Evolutionary conservation across 2,888 invertebrate species (phyloP).

Genomic region (Alviniconcha strummeri): DNA sequence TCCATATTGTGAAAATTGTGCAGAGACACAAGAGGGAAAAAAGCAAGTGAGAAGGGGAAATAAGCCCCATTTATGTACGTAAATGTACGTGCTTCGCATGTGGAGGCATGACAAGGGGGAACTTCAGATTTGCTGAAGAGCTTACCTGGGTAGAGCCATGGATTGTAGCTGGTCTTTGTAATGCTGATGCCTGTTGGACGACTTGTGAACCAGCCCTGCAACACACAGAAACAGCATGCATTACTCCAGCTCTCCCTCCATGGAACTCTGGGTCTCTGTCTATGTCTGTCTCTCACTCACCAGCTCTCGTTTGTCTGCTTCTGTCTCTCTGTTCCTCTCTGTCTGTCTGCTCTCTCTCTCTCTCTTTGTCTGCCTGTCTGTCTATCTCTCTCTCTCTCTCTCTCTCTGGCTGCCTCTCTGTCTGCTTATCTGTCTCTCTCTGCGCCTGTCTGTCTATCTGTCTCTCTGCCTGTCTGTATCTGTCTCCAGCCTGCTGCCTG

Average conservation of each 20-base stretch:
- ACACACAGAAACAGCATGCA: slow-evolving; percentile 2
- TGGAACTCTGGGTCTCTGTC: background rate
- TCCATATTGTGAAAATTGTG: too few species aligned
- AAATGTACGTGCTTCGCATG: too few species aligned
- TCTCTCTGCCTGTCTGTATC: too few species aligned
- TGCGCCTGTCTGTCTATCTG: background rate
- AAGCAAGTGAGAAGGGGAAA: too few species aligned
- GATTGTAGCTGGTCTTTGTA: slow-evolving; percentile 67
- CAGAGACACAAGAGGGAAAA: too few species aligned
- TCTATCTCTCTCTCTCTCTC: background rate
- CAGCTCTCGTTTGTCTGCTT: background rate
- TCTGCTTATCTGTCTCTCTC: background rate
- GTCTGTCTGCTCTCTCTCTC: background rate
- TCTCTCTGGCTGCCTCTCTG: too few species aligned
- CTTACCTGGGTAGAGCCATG: slow-evolving; percentile 62
- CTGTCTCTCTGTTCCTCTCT: too few species aligned
- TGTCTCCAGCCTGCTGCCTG: too few species aligned
- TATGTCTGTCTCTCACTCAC: background rate
- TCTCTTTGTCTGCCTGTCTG: background rate
- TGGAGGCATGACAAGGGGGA: too few species aligned
- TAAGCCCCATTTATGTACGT: too few species aligned
- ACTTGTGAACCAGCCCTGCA: slow-evolving; percentile 64
- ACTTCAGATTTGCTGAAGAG: background rate
- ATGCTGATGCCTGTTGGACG: slow-evolving; percentile 69
- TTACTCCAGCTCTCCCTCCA: background rate